Evolutionary conservation across 2,888 invertebrate genomes (phyloP).

Genomic region (Lasius fuliginosus): DNA sequence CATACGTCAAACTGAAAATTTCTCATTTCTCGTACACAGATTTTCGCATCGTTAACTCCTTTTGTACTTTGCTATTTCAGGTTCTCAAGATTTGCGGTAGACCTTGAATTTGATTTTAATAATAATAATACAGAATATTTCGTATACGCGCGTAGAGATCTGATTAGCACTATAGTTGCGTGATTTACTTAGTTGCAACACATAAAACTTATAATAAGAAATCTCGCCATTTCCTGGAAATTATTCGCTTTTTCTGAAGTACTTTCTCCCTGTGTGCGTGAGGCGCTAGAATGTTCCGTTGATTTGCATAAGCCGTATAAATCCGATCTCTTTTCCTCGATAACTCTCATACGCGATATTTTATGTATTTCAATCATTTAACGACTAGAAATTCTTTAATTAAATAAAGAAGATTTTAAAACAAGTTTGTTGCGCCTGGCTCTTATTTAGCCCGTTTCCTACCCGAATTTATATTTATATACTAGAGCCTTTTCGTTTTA

Average conservation of each 20-base stretch:
- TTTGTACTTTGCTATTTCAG: neutral
- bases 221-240: constrained; percentile 18
- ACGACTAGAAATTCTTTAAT: neutral
- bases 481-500: too few relatives aligned
- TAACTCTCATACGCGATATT: neutral
- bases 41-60: constrained; percentile 11
- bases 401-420: too few relatives aligned
- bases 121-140: constrained; percentile 15
- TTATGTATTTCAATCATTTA: constrained; percentile 2
- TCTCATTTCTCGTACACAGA: constrained; percentile 5
- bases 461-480: too few relatives aligned
- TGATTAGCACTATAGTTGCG: neutral
- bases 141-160: neutral
- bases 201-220: constrained; percentile 21
- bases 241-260: constrained; percentile 21
- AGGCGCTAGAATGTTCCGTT: neutral
- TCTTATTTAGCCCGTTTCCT: too few relatives aligned
- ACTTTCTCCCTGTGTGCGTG: constrained; percentile 29
- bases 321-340: neutral
- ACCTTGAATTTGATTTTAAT: neutral
- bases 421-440: too few relatives aligned
- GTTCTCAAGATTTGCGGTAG: neutral
- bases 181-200: neutral
- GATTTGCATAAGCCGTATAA: constrained; percentile 25
- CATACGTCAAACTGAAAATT: neutral